These are phyloP conservation scores for Dissostichus mawsoni DNA, from an alignment of 2,113 vertebrate genomes.

Conservation along the genomic window DNA sequence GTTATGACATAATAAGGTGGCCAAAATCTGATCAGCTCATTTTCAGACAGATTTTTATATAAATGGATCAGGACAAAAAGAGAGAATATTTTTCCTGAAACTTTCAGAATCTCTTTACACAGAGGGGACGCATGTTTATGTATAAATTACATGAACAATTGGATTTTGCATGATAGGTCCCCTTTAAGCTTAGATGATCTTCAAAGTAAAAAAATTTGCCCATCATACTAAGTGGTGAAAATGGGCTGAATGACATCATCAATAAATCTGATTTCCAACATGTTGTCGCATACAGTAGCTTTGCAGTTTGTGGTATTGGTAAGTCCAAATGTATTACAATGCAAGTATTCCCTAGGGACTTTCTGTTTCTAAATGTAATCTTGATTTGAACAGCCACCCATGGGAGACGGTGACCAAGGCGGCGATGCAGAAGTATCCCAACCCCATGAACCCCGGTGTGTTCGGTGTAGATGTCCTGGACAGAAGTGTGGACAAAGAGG, in stretches of 20 bases:
- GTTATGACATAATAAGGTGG: too few species aligned
- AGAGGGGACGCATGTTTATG: too few species aligned
- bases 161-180: too few species aligned
- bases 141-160: too few species aligned
- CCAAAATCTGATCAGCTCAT: too few species aligned
- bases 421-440: slow-evolving; percentile 98
- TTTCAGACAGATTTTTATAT: too few species aligned
- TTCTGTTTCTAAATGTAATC: not conserved
- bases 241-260: not conserved
- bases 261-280: not conserved
- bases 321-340: not conserved
- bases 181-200: not conserved
- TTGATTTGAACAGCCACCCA: slow-evolving; percentile 87
- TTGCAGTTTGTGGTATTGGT: not conserved
- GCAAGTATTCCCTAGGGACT: not conserved
- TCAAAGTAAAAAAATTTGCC: not conserved
- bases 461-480: slow-evolving; percentile 95
- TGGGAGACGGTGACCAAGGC: slow-evolving; percentile 98
- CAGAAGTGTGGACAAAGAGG: slow-evolving; percentile 87
- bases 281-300: not conserved
- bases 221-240: not conserved
- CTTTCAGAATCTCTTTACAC: too few species aligned
- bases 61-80: too few species aligned
- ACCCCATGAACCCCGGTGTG: slow-evolving; percentile 97
- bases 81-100: too few species aligned